Evolutionary conservation across 1,140 invertebrate genomes (phyloP).

Genomic region (Lysiphlebus fabarum): DNA sequence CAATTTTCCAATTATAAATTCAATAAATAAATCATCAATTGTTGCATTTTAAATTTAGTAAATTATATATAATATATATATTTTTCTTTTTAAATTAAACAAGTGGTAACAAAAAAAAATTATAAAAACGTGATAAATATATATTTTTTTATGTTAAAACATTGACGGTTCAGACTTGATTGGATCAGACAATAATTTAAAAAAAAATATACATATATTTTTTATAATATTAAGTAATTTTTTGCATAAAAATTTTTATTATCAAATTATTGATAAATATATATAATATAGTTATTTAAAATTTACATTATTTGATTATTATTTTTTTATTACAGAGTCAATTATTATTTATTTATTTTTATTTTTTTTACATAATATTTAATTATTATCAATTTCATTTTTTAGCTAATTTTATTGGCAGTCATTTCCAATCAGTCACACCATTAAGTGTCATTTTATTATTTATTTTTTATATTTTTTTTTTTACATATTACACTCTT

Average conservation of each 20-base stretch:
- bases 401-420: slow-evolving; percentile 31
- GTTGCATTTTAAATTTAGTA: too few species aligned
- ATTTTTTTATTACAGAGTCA: slow-evolving; percentile 9
- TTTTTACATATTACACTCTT: slow-evolving; percentile 11
- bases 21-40: too few species aligned
- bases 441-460: slow-evolving; percentile 26
- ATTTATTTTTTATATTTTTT: slow-evolving; percentile 17
- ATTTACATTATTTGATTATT: slow-evolving; percentile 11
- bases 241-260: slow-evolving; percentile 8
- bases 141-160: not conserved
- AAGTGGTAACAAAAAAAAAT: not conserved
- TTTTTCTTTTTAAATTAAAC: too few species aligned
- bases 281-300: slow-evolving; percentile 2
- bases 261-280: slow-evolving; percentile 1
- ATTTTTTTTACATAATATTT: slow-evolving; percentile 14
- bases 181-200: slow-evolving; percentile 21
- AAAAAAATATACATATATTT: not conserved
- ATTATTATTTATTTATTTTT: slow-evolving; percentile 16
- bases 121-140: not conserved
- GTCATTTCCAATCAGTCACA: slow-evolving; percentile 39
- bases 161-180: slow-evolving; percentile 17
- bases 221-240: slow-evolving; percentile 18
- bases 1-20: too few species aligned
- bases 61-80: too few species aligned
- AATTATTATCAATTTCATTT: slow-evolving; percentile 12